A percentile compares a stretch with the other conserved stretches of the same genome.
Conservation (phyloP, 2,888 invertebrate genomes). For the Danaus chrysippus region DNA sequence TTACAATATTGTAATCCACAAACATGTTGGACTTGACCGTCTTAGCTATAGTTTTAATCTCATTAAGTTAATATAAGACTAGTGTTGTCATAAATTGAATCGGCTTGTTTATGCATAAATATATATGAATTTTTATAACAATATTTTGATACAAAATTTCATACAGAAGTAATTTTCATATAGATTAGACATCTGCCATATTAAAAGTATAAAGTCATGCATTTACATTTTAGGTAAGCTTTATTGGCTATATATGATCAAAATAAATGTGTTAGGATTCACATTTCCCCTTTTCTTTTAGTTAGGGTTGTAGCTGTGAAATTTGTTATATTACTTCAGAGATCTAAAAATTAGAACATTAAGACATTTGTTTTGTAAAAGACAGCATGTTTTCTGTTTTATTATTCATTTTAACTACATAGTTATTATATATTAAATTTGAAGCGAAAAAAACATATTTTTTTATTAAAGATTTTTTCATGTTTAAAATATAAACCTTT, state of each 20-base stretch:
- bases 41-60: constrained; percentile 46
- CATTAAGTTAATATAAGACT: constrained; percentile 39
- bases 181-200: constrained; percentile 18
- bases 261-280: neutral
- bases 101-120: constrained; percentile 19
- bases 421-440: constrained; percentile 9
- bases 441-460: neutral
- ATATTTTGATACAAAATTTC: constrained; percentile 29
- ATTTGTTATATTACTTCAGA: constrained; percentile 6
- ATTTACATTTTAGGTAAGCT: constrained; percentile 18
- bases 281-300: neutral
- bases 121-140: constrained; percentile 20
- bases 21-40: constrained; percentile 37
- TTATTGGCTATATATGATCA: neutral
- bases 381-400: constrained; percentile 20
- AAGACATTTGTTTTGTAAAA: constrained; percentile 13
- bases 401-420: constrained; percentile 4
- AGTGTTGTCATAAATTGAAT: constrained; percentile 18
- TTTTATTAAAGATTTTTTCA: neutral
- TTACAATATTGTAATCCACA: neutral
- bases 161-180: constrained; percentile 14
- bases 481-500: constrained; percentile 5
- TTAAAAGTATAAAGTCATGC: constrained; percentile 17
- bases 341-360: constrained; percentile 7
- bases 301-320: neutral